phyloP scores from a whole-genome alignment of 1,140 invertebrate genomes.

The Acromyrmex heyeri region DNA sequence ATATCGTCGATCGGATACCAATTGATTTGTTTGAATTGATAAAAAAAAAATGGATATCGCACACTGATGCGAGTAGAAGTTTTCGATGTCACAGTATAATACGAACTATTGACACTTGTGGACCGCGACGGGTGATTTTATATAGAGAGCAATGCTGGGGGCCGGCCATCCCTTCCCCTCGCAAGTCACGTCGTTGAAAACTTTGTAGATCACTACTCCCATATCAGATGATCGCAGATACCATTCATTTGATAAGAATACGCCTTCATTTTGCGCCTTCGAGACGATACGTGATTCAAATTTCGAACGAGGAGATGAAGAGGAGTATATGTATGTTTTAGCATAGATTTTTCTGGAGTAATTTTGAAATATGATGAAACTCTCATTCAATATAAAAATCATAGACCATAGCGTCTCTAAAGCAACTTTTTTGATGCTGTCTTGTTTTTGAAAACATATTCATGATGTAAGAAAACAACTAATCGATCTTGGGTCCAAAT shows the following conservation, averaged over 20 bases:
- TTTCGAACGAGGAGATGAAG: not conserved
- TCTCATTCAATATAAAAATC: not conserved
- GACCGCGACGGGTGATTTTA: slow-evolving; percentile 72
- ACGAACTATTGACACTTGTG: slow-evolving; percentile 81
- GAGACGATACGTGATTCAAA: not conserved
- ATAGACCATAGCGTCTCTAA: not conserved
- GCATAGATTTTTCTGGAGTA: not conserved
- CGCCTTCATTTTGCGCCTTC: slow-evolving; percentile 10
- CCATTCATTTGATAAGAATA: slow-evolving; percentile 10
- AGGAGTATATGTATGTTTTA: not conserved
- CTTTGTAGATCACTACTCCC: slow-evolving; percentile 56
- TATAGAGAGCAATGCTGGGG: slow-evolving; percentile 74
- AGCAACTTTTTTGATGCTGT: not conserved
- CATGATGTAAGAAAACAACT: no score
- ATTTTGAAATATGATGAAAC: not conserved
- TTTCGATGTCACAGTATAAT: slow-evolving; percentile 77
- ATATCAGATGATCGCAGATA: slow-evolving; percentile 47
- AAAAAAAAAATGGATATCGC: not conserved
- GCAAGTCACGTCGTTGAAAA: slow-evolving; percentile 40
- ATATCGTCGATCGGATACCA: not conserved
- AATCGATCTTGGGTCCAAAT: no score
- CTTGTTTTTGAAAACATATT: not conserved
- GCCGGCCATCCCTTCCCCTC: slow-evolving; percentile 69
- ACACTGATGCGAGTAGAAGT: slow-evolving; percentile 57
- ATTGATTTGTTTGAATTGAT: slow-evolving; percentile 49